These are phyloP conservation scores for Pangasius sanitwongsei DNA, from an alignment of 2,797 vertebrate species.

Conservation along the genomic window DNA sequence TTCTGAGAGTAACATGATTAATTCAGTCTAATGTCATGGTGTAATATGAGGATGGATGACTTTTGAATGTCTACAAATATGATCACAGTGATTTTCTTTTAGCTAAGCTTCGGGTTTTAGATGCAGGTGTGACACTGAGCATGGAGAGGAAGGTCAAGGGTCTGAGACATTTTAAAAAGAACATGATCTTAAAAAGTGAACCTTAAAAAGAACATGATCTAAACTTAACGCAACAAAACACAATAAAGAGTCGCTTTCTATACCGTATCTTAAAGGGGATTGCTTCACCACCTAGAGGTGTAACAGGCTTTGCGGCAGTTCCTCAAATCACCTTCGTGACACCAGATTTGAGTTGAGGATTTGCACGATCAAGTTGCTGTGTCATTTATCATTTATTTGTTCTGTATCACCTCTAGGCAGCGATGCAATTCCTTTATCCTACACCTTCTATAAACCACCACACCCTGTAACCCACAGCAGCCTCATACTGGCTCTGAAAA, in stretches of 20 bases:
- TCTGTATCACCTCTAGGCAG: not conserved
- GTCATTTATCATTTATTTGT: not conserved
- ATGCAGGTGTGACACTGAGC: slow-evolving; percentile 2
- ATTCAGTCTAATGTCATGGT: not conserved
- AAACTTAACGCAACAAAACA: slow-evolving; percentile 38
- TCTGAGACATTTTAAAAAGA: not conserved
- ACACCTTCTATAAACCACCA: slow-evolving; percentile 57
- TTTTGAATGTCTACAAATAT: slow-evolving; percentile 32
- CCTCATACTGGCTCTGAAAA: not conserved
- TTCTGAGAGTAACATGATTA: not conserved
- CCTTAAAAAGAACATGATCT: not conserved
- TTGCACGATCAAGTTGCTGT: not conserved
- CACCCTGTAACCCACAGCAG: slow-evolving; percentile 63
- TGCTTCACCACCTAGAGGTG: not conserved
- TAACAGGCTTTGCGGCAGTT: not conserved
- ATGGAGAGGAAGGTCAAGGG: slow-evolving; percentile 19
- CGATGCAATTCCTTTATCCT: not conserved
- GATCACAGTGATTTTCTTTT: slow-evolving; percentile 51
- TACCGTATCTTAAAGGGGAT: slow-evolving; percentile 42
- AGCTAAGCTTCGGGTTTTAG: slow-evolving; percentile 25
- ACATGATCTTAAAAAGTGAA: not conserved
- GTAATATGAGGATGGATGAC: slow-evolving; percentile 2
- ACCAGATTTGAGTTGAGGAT: not conserved
- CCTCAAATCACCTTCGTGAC: not conserved
- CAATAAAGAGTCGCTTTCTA: slow-evolving; percentile 70